Base-by-base conservation (phyloP, 2,113 vertebrate genomes). In the Quiscalus mexicanus region DNA sequence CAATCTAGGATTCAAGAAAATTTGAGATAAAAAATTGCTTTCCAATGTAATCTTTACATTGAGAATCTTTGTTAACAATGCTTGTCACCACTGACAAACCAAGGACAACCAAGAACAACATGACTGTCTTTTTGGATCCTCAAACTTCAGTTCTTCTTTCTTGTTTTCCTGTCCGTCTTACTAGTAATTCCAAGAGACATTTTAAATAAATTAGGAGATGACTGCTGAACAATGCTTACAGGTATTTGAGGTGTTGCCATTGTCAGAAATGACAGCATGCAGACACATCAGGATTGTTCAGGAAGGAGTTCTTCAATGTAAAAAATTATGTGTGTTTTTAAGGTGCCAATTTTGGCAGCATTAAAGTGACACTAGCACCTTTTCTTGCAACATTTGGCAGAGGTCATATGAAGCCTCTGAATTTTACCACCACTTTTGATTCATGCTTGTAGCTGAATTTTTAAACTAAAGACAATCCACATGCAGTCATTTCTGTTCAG, bases 241-340 rank as follows among this genome's bases (percentile, higher is more conserved):
- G 63, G 15, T 45, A 71, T 89, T 19, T 68, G 33, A 89, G 78
- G 37, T 84, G 62, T 77, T 93, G 24, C 56, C 52, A n/a, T 52
- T 95, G 89, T 92, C 81, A 97, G 75, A 89, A 96, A 88, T 87
- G 77, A 91, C 81, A 96, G 37, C 35, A 47, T 42, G 56, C 79
- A 96, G 90, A 92, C 50, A 65, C 37, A 82, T 63, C 71, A 87
- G 19, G 12, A 76, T 73, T 91, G 15, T 27, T 68, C n/a, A 69
- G 44, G 87, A 83, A 84, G 28, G 13, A 75, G 21, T 22, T 81
- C 24, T 91, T 89, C 24, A 65, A 5, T 10, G 6, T 50, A 30
- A 92, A 88, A 82, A 33, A 75, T 58, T 10, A 68, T 56, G 21
- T 42, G 28, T 58, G 44, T 47, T 93, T 84, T 86, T 64, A 73